A percentile compares a stretch with the other conserved stretches of the same genome.
phyloP scores from a whole-genome alignment of 2,888 invertebrate genomes.

The Galerucella pusilla region DNA sequence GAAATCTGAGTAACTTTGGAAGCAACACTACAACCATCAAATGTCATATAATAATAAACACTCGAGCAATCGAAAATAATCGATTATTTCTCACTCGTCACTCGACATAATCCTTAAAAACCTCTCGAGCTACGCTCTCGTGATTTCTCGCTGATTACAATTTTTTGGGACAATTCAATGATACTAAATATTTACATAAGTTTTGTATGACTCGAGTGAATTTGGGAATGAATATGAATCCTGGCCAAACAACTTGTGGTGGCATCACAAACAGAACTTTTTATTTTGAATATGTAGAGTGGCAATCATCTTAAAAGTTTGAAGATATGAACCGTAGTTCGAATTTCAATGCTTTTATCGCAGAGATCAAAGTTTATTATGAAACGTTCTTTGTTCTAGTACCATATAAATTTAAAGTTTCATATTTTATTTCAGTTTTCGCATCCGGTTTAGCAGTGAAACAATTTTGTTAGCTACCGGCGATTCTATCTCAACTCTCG shows the following conservation, averaged over 20 bases:
- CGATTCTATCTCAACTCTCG: neutral
- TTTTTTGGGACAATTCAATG: no score
- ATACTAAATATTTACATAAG: no score
- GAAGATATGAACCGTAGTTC: neutral
- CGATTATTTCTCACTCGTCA: no score
- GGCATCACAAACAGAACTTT: neutral
- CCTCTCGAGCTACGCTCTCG: no score
- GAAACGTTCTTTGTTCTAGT: neutral
- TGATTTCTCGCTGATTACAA: no score
- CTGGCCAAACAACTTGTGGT: neutral
- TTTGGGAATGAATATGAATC: no score
- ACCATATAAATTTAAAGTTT: neutral
- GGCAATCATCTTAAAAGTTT: neutral
- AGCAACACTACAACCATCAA: no score
- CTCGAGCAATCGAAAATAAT: no score
- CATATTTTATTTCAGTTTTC: conserved; percentile 9
- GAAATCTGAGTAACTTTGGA: no score
- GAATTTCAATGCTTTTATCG: neutral
- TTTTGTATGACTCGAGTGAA: no score
- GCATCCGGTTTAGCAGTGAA: neutral
- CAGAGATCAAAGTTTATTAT: neutral
- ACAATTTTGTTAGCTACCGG: conserved; percentile 10
- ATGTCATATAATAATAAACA: no score
- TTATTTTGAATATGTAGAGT: neutral
- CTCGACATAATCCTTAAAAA: no score